Conservation (phyloP, 1,140 invertebrate genomes). For the Pteromalus puparum region DNA sequence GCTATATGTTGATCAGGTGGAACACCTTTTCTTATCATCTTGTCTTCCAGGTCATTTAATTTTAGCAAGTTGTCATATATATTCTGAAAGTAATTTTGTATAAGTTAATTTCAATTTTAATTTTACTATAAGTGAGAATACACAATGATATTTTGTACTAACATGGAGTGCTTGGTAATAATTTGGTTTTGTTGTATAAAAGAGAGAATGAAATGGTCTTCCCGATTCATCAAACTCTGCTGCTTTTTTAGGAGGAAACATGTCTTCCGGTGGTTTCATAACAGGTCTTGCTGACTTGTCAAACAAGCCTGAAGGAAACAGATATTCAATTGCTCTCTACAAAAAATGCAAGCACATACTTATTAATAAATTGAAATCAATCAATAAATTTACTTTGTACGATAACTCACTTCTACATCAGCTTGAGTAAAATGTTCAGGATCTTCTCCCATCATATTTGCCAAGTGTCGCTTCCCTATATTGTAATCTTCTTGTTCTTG, state of each 20-base stretch:
- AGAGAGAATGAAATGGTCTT: constrained; percentile 90
- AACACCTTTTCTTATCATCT: constrained; percentile 78
- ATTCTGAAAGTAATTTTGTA: constrained; percentile 61
- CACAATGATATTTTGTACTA: constrained; percentile 60
- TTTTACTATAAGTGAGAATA: constrained; percentile 36
- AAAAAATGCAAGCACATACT: constrained; percentile 35
- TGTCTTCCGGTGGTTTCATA: constrained; percentile 90
- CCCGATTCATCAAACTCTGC: constrained; percentile 94
- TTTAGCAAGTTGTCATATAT: constrained; percentile 80
- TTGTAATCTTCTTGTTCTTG: constrained; percentile 89
- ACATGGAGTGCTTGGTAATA: constrained; percentile 91
- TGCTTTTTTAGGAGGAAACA: constrained; percentile 90
- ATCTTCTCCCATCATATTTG: constrained; percentile 98
- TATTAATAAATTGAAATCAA: constrained; percentile 13
- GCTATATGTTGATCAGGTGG: constrained; percentile 77
- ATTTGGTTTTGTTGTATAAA: constrained; percentile 91
- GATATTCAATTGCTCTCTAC: constrained; percentile 90
- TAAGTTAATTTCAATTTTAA: neutral
- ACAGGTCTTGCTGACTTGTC: constrained; percentile 87
- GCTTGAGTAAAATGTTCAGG: constrained; percentile 90
- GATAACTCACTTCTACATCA: constrained; percentile 86
- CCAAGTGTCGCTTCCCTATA: constrained; percentile 94
- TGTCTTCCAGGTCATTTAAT: constrained; percentile 83
- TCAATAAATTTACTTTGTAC: constrained; percentile 27
- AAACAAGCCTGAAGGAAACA: constrained; percentile 94